phyloP scores from a whole-genome alignment of 2,888 invertebrate species.

The Nymphalis polychloros region DNA sequence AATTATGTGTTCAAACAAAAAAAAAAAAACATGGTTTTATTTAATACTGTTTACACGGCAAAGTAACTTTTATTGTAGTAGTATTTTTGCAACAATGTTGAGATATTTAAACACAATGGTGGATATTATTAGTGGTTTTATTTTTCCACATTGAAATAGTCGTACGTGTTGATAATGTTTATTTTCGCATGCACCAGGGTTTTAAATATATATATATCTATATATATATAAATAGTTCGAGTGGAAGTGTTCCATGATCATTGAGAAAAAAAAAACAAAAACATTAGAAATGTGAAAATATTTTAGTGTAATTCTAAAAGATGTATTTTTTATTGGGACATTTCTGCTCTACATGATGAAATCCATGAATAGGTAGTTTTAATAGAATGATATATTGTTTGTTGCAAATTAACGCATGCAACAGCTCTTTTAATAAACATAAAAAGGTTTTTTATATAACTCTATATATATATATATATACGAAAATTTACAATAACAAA shows the following conservation, averaged over 20 bases:
- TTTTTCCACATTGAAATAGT: conserved; percentile 41
- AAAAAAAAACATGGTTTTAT: conserved; percentile 52
- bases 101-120: conserved; percentile 58
- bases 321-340: conserved; percentile 12
- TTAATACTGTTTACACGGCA: conserved; percentile 53
- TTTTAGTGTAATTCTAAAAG: conserved; percentile 12
- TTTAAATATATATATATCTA: conserved; percentile 16
- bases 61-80: conserved; percentile 51
- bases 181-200: conserved; percentile 35
- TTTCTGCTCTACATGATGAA: conserved; percentile 6
- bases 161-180: conserved; percentile 30
- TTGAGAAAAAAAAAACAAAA: neutral
- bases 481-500: neutral
- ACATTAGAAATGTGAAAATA: conserved; percentile 12
- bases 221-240: conserved; percentile 11
- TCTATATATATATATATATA: neutral
- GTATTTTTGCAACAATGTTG: conserved; percentile 45
- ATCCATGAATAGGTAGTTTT: conserved; percentile 27
- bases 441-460: neutral
- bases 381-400: conserved; percentile 26
- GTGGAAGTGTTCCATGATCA: conserved; percentile 7
- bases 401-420: neutral
- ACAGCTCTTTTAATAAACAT: neutral
- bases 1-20: conserved; percentile 68
- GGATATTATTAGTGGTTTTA: conserved; percentile 44